Percentiles rank a stretch among this genome's conserved stretches.
phyloP scores from a whole-genome alignment of 2,797 vertebrate species.

The Tangara arthus region DNA sequence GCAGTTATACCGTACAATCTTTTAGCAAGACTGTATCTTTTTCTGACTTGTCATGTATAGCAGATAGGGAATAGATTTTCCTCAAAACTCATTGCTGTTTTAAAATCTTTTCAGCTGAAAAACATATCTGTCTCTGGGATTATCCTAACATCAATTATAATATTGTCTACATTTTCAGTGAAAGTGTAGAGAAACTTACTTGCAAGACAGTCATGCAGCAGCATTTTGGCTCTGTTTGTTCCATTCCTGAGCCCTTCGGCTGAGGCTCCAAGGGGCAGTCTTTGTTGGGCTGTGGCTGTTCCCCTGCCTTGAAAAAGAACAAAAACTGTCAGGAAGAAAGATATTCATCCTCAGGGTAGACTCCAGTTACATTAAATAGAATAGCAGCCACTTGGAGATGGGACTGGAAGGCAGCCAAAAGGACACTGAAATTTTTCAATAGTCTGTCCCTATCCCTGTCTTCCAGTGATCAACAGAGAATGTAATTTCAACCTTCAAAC shows the following conservation, averaged over 20 bases:
- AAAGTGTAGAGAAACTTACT: background rate
- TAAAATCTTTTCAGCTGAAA: background rate
- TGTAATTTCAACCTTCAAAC: slow-evolving; percentile 64
- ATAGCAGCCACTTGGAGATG: slow-evolving; percentile 37
- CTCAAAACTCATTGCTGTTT: background rate
- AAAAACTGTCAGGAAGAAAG: slow-evolving; percentile 48
- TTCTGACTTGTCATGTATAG: background rate
- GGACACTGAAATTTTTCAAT: slow-evolving; percentile 57
- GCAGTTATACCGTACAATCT: background rate
- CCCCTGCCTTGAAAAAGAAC: slow-evolving; percentile 31
- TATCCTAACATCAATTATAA: background rate
- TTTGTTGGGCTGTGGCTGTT: background rate
- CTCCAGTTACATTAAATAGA: slow-evolving; percentile 58
- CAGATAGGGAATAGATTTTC: background rate
- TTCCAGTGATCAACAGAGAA: slow-evolving; percentile 45
- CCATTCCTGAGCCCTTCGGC: background rate
- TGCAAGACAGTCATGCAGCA: background rate
- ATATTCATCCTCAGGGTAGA: slow-evolving; percentile 44
- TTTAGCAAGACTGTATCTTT: background rate
- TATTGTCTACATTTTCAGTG: background rate
- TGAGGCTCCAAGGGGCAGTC: background rate
- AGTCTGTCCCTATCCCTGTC: slow-evolving; percentile 39
- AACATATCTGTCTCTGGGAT: background rate
- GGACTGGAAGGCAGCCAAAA: slow-evolving; percentile 68
- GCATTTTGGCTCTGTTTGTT: background rate